A percentile compares a stretch with the other conserved stretches of the same genome.
phyloP scores from a whole-genome alignment of 2,888 invertebrate genomes.

The Diachrysia chrysitis region DNA sequence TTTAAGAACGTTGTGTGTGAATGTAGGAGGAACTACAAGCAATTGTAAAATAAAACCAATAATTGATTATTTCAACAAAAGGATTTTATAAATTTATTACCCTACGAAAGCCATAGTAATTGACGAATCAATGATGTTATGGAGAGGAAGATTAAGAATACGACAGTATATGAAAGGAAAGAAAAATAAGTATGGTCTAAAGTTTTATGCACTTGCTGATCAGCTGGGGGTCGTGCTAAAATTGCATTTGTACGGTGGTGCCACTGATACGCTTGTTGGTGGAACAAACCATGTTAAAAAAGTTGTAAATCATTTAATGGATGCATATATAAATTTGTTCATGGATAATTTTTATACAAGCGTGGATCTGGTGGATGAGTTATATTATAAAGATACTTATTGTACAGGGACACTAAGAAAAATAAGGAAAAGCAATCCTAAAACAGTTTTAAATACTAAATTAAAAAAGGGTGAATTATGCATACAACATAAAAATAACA shows the following conservation, averaged over 20 bases:
- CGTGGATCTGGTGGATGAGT: constrained; percentile 36
- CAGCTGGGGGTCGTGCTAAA: constrained; percentile 45
- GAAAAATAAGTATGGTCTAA: constrained; percentile 46
- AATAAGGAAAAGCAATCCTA: constrained; percentile 31
- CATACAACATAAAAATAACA: constrained; percentile 15
- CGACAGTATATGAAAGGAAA: constrained; percentile 49
- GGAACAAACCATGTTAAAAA: constrained; percentile 49
- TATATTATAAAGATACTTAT: constrained; percentile 43
- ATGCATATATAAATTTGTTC: constrained; percentile 40
- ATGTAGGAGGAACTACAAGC: background rate
- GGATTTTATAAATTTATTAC: constrained; percentile 17
- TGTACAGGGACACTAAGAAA: constrained; percentile 46
- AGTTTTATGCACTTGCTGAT: constrained; percentile 48
- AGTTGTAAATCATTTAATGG: constrained; percentile 38
- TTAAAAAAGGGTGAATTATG: constrained; percentile 16
- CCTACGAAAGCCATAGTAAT: constrained; percentile 19
- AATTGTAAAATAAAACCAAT: constrained; percentile 9
- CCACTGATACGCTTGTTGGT: constrained; percentile 44
- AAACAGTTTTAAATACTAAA: constrained; percentile 11
- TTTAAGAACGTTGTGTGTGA: constrained; percentile 32
- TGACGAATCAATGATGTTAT: constrained; percentile 43
- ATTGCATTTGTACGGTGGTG: constrained; percentile 46
- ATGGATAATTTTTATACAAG: constrained; percentile 49
- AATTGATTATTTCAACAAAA: constrained; percentile 22
- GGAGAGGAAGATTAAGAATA: constrained; percentile 43